Conservation (phyloP, 2,888 invertebrate species). For the Stenurella melanura region DNA sequence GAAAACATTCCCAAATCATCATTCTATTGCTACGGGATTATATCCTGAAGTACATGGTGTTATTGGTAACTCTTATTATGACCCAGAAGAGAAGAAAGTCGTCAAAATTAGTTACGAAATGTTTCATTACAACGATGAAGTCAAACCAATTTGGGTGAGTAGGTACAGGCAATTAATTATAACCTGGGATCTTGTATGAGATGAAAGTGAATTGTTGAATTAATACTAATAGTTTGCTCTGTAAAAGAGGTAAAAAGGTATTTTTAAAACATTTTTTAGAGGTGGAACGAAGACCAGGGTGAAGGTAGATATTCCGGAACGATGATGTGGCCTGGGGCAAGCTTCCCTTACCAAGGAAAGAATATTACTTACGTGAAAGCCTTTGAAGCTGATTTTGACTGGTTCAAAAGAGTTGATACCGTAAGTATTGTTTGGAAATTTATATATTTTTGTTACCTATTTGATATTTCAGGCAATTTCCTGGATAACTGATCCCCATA, state of each 20-base stretch:
- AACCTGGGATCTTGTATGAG: no score
- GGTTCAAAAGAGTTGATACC: conserved; percentile 76
- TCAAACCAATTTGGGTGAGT: conserved; percentile 78
- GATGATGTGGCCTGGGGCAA: conserved; percentile 83
- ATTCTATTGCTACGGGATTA: conserved; percentile 82
- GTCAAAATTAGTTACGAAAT: conserved; percentile 70
- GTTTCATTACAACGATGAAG: conserved; percentile 76
- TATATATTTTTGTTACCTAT: conserved; percentile 9
- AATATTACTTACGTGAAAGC: conserved; percentile 72
- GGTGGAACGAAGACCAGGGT: conserved; percentile 76
- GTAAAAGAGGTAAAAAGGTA: conserved; percentile 13
- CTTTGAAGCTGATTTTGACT: conserved; percentile 72
- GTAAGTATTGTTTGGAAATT: conserved; percentile 60
- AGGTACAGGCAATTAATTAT: not conserved
- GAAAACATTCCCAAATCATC: conserved; percentile 86
- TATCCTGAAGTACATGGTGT: conserved; percentile 83
- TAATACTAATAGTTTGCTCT: not conserved
- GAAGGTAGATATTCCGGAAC: conserved; percentile 77
- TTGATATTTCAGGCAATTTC: conserved; percentile 72
- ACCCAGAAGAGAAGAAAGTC: conserved; percentile 70
- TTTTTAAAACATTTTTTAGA: conserved; percentile 72
- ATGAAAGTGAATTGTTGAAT: not conserved
- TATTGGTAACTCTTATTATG: conserved; percentile 78
- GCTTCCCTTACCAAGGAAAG: conserved; percentile 74
- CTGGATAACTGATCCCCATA: conserved; percentile 77